These are phyloP conservation scores for Heliconius eleuchia DNA, from an alignment of 1,140 invertebrate species.

Conservation along the genomic window DNA sequence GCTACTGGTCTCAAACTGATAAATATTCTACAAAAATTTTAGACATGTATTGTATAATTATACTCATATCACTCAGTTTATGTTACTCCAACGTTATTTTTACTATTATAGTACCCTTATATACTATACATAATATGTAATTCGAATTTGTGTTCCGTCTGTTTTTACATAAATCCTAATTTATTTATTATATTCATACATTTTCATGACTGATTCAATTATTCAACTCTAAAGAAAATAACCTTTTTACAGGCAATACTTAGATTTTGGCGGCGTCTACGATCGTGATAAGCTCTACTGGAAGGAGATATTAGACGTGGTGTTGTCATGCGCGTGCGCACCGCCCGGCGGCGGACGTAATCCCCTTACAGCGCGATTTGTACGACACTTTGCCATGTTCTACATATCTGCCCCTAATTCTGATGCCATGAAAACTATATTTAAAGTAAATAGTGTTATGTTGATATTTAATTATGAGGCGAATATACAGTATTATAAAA, in stretches of 20 bases:
- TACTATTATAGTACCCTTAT: no score
- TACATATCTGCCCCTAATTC: constrained; percentile 88
- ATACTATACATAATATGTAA: no score
- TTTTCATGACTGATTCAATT: no score
- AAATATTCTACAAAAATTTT: no score
- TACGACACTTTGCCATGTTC: constrained; percentile 92
- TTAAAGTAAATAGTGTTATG: constrained; percentile 53
- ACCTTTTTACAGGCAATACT: constrained; percentile 84
- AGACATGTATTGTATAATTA: no score
- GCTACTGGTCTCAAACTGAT: no score
- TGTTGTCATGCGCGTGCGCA: constrained; percentile 91
- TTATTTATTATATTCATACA: no score
- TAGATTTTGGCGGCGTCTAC: constrained; percentile 92
- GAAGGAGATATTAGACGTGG: constrained; percentile 92
- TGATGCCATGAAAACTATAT: constrained; percentile 89
- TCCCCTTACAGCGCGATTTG: constrained; percentile 90
- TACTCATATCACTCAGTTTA: no score
- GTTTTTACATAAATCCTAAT: no score
- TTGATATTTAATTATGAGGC: not conserved
- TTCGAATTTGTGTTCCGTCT: no score
- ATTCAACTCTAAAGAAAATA: not conserved
- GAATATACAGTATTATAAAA: no score
- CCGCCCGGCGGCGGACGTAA: constrained; percentile 94
- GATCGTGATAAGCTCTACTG: constrained; percentile 93
- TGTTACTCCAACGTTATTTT: no score